Evolutionary conservation across 2,113 vertebrate genomes (phyloP), one percentile per base, ranked within the genome.

Genomic region (Oceanites oceanicus): DNA sequence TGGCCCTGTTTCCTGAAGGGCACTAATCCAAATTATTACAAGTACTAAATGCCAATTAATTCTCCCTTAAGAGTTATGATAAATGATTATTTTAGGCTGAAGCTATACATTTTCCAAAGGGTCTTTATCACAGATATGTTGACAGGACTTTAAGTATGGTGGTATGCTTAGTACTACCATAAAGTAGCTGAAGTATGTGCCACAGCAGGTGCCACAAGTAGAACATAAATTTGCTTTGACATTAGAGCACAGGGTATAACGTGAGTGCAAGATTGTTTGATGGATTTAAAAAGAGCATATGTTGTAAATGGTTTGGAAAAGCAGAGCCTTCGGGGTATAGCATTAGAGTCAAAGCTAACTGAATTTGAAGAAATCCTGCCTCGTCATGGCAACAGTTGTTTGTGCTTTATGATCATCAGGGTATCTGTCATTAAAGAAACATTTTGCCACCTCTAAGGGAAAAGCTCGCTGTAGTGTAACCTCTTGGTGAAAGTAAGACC

Each of bases 131-230:
- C 66, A 80, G 85, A 63, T 76, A 76, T 83, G 85, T 34, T 96
- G 93, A 94, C 81, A 96, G 92, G 85, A 53, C 78, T 70, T 95
- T 70, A 93, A 93, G 81, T 73, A 88, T 21, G 23, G 42, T 77
- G 85, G 74, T 92, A 95, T 94, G 93, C 78, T 93, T 73, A 93
- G 78, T 76, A 93, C 38, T 83, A 71, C 45, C 76, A 72, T 86
- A 38, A 94, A 96, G 94, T 34, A 96, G 90, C 90, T 96, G 49
- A 96, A 96, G 71, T 62, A 96, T 94, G 92, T 93, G 67, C 68
- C 67, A 70, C 78, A 94, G 90, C 92, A 96, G 96, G 85, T 96
- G 94, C 82, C 75, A 77, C 75, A 77, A 80, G 92, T 1, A 92
- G 67, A 88, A 86, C 71, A 95, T 74, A 88, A 88, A 94, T 92